These are phyloP conservation scores for Drosophila sp. DNA, from an alignment of 1,140 invertebrate genomes.

Conservation along the genomic window DNA sequence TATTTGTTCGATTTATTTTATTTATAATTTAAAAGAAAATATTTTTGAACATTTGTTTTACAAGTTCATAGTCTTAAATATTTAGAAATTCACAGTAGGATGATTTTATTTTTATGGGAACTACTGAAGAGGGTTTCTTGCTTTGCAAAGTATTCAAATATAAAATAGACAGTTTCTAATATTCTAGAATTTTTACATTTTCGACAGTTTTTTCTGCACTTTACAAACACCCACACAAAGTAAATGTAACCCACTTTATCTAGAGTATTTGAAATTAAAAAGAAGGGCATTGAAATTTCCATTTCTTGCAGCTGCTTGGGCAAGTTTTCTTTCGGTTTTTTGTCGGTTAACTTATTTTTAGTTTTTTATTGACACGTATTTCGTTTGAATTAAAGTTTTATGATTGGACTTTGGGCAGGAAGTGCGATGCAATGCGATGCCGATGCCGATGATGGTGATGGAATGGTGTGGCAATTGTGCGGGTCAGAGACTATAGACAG, in stretches of 20 bases:
- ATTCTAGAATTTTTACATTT: too few species aligned
- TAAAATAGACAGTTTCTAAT: too few species aligned
- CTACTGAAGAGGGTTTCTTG: too few species aligned
- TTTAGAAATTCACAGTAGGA: too few species aligned
- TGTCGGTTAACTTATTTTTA: constrained; percentile 41
- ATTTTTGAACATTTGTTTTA: too few species aligned
- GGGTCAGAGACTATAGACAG: constrained; percentile 46
- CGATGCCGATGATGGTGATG: neutral
- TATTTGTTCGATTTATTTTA: too few species aligned
- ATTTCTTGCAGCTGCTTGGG: constrained; percentile 41
- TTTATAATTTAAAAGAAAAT: too few species aligned
- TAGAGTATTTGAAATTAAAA: neutral
- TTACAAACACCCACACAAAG: neutral
- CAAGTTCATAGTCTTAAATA: too few species aligned
- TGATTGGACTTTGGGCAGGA: constrained; percentile 36
- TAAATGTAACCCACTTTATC: neutral
- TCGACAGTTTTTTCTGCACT: neutral
- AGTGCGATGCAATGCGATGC: constrained; percentile 7
- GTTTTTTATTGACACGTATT: constrained; percentile 54
- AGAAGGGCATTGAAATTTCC: constrained; percentile 35
- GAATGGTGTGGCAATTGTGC: constrained; percentile 52
- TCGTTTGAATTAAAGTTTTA: constrained; percentile 61
- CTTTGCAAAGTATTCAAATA: too few species aligned
- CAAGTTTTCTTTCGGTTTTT: constrained; percentile 44
- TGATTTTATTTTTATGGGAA: too few species aligned